phyloP scores from a whole-genome alignment of 2,888 invertebrate genomes.

The Drosophila conformis region DNA sequence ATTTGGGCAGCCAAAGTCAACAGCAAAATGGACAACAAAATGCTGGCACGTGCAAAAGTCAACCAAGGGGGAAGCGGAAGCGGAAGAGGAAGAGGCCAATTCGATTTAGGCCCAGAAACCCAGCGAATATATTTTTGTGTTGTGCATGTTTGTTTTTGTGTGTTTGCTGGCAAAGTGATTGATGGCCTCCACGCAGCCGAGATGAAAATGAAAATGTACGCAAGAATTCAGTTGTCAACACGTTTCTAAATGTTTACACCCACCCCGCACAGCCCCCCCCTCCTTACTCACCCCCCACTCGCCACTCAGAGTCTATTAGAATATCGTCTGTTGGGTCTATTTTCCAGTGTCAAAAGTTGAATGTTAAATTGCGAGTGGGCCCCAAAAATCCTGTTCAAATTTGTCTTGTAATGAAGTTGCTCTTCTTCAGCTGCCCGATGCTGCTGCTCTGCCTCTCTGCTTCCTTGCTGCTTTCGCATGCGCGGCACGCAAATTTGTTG shows the following conservation, averaged over 20 bases:
- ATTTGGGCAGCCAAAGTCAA: constrained; percentile 50
- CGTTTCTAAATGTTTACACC: constrained; percentile 29
- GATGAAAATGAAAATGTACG: constrained; percentile 17
- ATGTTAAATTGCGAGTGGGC: constrained; percentile 12
- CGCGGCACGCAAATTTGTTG: constrained; percentile 76
- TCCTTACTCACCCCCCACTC: background rate
- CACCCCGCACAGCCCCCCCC: background rate
- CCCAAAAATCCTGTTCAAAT: constrained; percentile 43
- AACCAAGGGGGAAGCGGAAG: background rate
- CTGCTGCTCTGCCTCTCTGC: background rate
- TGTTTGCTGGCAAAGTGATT: constrained; percentile 48
- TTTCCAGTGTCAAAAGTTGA: constrained; percentile 8
- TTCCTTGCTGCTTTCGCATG: constrained; percentile 50
- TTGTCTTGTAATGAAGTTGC: constrained; percentile 65
- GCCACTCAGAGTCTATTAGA: constrained; percentile 35
- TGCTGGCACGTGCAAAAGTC: constrained; percentile 61
- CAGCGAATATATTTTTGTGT: constrained; percentile 38
- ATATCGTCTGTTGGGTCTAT: constrained; percentile 9
- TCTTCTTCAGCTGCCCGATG: background rate
- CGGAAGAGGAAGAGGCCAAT: constrained; percentile 20
- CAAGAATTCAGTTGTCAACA: constrained; percentile 68
- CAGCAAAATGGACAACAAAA: constrained; percentile 64
- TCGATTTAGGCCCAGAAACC: constrained; percentile 54
- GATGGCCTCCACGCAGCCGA: constrained; percentile 38
- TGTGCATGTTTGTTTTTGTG: constrained; percentile 28